Percentiles rank a stretch among this genome's conserved stretches.
phyloP scores from a whole-genome alignment of 2,797 vertebrate genomes.

The Geotrypetes seraphini region DNA sequence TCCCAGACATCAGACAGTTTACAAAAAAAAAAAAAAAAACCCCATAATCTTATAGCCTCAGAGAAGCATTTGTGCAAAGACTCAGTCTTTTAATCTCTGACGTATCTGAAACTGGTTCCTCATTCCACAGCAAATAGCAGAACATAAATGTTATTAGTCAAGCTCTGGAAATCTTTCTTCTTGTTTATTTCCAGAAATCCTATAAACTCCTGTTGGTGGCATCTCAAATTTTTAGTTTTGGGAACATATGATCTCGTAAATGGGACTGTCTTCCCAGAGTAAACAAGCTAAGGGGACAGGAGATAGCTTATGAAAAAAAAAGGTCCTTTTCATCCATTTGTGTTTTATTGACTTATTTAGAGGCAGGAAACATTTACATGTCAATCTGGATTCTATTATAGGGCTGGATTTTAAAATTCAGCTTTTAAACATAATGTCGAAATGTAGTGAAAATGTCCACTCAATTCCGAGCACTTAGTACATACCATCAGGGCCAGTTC shows the following conservation, averaged over 20 bases:
- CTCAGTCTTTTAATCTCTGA: too few relatives aligned
- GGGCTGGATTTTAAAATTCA: slow-evolving; percentile 2
- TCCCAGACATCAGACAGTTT: too few relatives aligned
- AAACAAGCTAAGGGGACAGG: slow-evolving; percentile 36
- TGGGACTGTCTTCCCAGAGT: slow-evolving; percentile 26
- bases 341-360: slow-evolving; percentile 11
- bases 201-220: slow-evolving; percentile 19
- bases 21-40: too few relatives aligned
- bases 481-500: too few relatives aligned
- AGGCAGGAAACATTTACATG: slow-evolving; percentile 21
- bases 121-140: neutral
- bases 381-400: slow-evolving; percentile 11
- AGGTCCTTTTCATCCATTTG: slow-evolving; percentile 12
- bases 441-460: neutral
- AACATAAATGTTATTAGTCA: neutral
- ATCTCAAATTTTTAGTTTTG: slow-evolving; percentile 36
- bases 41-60: too few relatives aligned
- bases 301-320: slow-evolving; percentile 22
- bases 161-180: neutral
- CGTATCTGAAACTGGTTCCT: neutral
- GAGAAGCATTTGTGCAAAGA: too few relatives aligned
- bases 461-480: too few relatives aligned
- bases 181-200: slow-evolving; percentile 11
- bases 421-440: slow-evolving; percentile 9
- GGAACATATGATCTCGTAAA: slow-evolving; percentile 33